Base-by-base conservation (phyloP, 2,113 vertebrate species). In the Tyto alba region DNA sequence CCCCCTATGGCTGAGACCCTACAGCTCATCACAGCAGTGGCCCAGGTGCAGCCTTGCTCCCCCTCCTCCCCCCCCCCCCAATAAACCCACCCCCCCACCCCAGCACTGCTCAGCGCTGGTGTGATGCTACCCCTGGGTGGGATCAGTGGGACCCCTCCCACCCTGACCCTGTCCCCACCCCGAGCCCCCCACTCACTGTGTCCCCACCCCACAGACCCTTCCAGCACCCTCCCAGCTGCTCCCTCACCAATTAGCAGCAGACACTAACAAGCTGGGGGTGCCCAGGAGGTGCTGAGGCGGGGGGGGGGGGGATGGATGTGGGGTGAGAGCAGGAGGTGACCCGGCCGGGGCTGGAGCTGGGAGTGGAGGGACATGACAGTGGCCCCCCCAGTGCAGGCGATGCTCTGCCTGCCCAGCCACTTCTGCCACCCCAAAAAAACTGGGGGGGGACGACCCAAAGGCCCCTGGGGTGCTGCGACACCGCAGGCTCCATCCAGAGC, bases 81-180 rank as follows among this genome's bases (percentile, higher is more conserved):
- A n/a, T n/a, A n/a, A n/a, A n/a, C n/a, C n/a, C n/a, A n/a, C n/a
- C 53, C 41, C 56, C 56, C 56, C 56, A 27, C 60, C 62, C 40
- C 10, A 25, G 75, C 16, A 26, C 32, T 1, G 3, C 55, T 43
- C 19, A 5, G 7, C 15, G 38, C 38, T 1, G 3, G 38, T 2
- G 2, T 3, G 20, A 21, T 38, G 72, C 5, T 29, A 34, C 21
- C 16, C 26, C n/a, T 20, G 64, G 73, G 29, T 23, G 60, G 52
- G 43, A 41, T n/a, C n/a, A n/a, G n/a, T n/a, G n/a, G n/a, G n/a
- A n/a, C n/a, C n/a, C n/a, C 2, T 23, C 23, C 67, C 36, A 27
- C 30, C 45, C 45, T 45, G 45, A 45, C 45, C 45, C 45, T 18
- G 45, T 45, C 45, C 45, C 22, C 13, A 5, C 43, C 57, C 20